These are phyloP conservation scores for Phyllotis vaccarum DNA, from an alignment of 2,797 vertebrate species.

Conservation along the genomic window DNA sequence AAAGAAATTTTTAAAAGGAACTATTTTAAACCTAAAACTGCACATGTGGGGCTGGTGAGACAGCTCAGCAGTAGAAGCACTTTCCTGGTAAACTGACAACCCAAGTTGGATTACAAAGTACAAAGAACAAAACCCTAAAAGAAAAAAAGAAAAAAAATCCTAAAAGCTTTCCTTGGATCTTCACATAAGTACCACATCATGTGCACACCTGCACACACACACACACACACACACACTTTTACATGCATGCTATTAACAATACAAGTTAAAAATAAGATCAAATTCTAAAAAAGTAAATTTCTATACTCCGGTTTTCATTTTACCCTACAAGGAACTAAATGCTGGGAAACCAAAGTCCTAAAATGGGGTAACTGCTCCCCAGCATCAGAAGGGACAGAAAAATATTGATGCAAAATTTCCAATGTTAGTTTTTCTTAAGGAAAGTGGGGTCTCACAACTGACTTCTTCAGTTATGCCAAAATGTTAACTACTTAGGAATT, in stretches of 20 bases:
- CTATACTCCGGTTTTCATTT: neutral
- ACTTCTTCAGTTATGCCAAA: neutral
- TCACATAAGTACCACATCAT: neutral
- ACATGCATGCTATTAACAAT: neutral
- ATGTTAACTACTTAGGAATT: neutral
- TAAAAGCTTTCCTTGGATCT: neutral
- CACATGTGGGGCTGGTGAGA: neutral
- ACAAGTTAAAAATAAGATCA: neutral
- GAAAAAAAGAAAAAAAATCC: too few species aligned
- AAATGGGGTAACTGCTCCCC: neutral
- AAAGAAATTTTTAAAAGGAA: neutral
- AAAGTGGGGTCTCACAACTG: neutral
- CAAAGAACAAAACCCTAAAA: neutral
- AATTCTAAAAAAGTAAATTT: constrained; percentile 1
- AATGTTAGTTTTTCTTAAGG: neutral
- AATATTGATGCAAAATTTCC: neutral
- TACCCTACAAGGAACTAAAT: neutral
- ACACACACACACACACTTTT: neutral
- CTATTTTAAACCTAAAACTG: neutral
- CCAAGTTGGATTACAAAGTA: neutral
- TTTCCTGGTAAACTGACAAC: neutral
- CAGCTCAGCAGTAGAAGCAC: neutral
- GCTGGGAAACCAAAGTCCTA: neutral
- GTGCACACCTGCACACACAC: neutral
- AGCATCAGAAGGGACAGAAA: neutral